phyloP scores from a whole-genome alignment of 2,113 vertebrate species.

The Clarias gariepinus region DNA sequence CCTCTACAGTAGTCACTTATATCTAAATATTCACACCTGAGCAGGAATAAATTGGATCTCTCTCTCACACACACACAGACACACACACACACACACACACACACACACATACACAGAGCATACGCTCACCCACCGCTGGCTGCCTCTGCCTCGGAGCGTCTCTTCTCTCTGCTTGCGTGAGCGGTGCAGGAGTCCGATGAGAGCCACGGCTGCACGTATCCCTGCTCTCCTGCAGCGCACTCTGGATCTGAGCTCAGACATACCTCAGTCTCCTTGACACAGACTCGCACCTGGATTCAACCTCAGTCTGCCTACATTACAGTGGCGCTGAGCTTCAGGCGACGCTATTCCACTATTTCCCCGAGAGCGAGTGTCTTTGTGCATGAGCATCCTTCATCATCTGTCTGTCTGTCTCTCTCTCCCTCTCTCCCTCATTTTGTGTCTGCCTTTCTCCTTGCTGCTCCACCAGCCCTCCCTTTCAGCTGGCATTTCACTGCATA shows the following conservation, averaged over 20 bases:
- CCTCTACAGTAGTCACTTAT: neutral
- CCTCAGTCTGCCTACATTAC: slow-evolving; percentile 36
- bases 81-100: slow-evolving; percentile 11
- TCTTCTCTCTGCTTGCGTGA: slow-evolving; percentile 52
- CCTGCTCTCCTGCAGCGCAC: slow-evolving; percentile 57
- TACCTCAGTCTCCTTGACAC: slow-evolving; percentile 25
- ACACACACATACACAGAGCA: neutral
- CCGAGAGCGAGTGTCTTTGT: slow-evolving; percentile 35
- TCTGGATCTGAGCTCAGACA: slow-evolving; percentile 54
- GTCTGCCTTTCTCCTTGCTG: slow-evolving; percentile 5
- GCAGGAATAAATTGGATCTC: neutral
- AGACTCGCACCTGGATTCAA: slow-evolving; percentile 28
- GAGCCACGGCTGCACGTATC: slow-evolving; percentile 52
- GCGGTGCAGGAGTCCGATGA: slow-evolving; percentile 59
- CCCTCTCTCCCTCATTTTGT: slow-evolving; percentile 16
- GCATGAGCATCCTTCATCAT: slow-evolving; percentile 51
- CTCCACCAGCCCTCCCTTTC: slow-evolving; percentile 24
- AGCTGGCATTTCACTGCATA: slow-evolving; percentile 25
- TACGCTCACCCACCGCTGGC: slow-evolving; percentile 44
- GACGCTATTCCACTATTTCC: slow-evolving; percentile 37
- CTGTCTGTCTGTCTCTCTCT: slow-evolving; percentile 34
- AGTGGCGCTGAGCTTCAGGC: slow-evolving; percentile 2
- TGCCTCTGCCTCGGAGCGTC: slow-evolving; percentile 33
- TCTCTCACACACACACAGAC: neutral
- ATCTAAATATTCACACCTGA: slow-evolving; percentile 19